Evolutionary conservation across 2,888 invertebrate genomes (phyloP).

Genomic region (Baronia brevicornis): DNA sequence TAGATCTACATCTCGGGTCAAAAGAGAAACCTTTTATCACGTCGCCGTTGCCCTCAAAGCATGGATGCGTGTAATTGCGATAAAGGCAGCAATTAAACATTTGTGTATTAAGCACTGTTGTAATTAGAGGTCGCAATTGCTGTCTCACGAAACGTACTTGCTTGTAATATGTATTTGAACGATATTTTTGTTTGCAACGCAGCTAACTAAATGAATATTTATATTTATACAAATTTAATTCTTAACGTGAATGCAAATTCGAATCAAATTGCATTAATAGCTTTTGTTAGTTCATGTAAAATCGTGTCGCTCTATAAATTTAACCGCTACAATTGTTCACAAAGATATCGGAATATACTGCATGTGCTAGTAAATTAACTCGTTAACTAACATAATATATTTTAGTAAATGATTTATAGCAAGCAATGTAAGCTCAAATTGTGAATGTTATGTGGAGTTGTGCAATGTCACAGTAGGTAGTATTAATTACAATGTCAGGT

Average conservation of each 20-base stretch:
- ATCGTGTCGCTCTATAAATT: too few species aligned
- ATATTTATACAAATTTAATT: too few species aligned
- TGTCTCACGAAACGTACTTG: constrained; percentile 22
- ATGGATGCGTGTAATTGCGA: constrained; percentile 70
- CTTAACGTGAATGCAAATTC: constrained; percentile 12
- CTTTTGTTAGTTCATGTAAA: too few species aligned
- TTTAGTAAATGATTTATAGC: too few species aligned
- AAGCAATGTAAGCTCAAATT: too few species aligned
- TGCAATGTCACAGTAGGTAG: too few species aligned
- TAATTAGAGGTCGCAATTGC: constrained; percentile 28
- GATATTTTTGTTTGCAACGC: constrained; percentile 4
- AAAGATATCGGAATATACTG: too few species aligned
- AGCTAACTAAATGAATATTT: constrained; percentile 8
- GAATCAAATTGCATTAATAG: constrained; percentile 9
- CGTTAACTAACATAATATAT: too few species aligned
- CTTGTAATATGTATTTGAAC: constrained; percentile 14
- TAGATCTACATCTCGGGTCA: constrained; percentile 55
- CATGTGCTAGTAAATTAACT: too few species aligned
- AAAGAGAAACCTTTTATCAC: constrained; percentile 62
- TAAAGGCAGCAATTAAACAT: constrained; percentile 61
- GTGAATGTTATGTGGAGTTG: too few species aligned
- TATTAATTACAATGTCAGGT: constrained; percentile 57
- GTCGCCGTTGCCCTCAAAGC: constrained; percentile 52
- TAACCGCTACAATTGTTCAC: too few species aligned
- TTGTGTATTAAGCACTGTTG: constrained; percentile 27